phyloP scores from a whole-genome alignment of 1,140 invertebrate genomes.

The Proales similis region DNA sequence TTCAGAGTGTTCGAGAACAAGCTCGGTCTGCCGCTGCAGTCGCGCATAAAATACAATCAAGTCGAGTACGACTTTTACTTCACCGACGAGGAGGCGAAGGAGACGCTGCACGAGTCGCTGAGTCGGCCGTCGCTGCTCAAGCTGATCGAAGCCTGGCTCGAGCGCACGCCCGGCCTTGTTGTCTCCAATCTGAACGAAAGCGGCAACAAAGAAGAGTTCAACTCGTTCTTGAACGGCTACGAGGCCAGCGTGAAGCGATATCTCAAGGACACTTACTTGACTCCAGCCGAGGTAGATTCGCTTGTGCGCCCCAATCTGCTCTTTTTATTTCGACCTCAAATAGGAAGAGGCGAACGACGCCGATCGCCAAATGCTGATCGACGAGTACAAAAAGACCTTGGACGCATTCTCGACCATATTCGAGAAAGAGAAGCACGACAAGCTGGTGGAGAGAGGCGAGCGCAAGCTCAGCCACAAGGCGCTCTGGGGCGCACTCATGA shows the following conservation, averaged over 20 bases:
- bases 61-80: conserved; percentile 79
- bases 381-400: conserved; percentile 66
- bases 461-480: conserved; percentile 79
- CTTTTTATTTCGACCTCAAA: background rate
- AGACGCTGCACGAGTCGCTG: conserved; percentile 68
- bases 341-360: conserved; percentile 60
- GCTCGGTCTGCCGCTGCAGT: conserved; percentile 76
- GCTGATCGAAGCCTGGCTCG: conserved; percentile 82
- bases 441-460: conserved; percentile 60
- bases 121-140: conserved; percentile 71
- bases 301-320: background rate
- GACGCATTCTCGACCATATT: conserved; percentile 84
- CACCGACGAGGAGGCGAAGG: conserved; percentile 63
- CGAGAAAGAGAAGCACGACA: conserved; percentile 70
- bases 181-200: conserved; percentile 65
- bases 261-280: conserved; percentile 53
- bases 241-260: conserved; percentile 66
- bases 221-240: conserved; percentile 79
- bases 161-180: conserved; percentile 82
- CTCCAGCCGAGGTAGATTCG: conserved; percentile 14
- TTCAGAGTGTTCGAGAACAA: conserved; percentile 94
- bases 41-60: conserved; percentile 85
- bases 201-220: conserved; percentile 22
- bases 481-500: conserved; percentile 90
- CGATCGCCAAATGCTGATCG: conserved; percentile 59